These are phyloP conservation scores for Chrysolina americana DNA, from an alignment of 2,888 invertebrate genomes.

Conservation along the genomic window DNA sequence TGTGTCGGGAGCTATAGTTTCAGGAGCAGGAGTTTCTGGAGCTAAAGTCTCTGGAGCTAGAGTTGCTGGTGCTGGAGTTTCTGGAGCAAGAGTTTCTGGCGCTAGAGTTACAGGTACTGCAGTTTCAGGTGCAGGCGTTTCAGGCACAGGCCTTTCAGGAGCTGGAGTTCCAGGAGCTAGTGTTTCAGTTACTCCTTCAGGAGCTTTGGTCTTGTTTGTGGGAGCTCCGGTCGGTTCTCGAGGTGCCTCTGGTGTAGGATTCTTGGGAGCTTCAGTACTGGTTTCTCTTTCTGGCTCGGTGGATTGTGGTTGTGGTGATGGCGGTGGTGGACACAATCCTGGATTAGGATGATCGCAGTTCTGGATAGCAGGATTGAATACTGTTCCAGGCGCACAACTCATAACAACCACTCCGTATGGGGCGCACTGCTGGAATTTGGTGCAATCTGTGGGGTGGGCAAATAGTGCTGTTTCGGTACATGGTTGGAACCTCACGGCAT, in stretches of 20 bases:
- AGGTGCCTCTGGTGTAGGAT: background rate
- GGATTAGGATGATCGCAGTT: background rate
- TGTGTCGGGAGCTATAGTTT: too few relatives aligned
- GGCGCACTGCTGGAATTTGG: slow-evolving; percentile 40
- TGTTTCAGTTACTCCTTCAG: background rate
- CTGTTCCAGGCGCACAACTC: slow-evolving; percentile 42
- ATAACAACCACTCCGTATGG: slow-evolving; percentile 34
- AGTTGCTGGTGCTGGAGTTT: too few relatives aligned
- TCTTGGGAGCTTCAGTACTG: background rate
- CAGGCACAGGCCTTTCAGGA: too few relatives aligned
- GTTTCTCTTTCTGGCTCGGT: background rate
- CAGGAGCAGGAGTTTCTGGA: too few relatives aligned
- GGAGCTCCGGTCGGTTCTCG: background rate
- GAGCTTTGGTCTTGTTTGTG: background rate
- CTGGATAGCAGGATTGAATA: slow-evolving; percentile 40
- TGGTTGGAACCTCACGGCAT: background rate
- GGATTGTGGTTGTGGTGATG: too few relatives aligned
- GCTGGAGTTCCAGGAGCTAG: slow-evolving; percentile 8
- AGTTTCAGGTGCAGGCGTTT: too few relatives aligned
- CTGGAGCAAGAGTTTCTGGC: too few relatives aligned
- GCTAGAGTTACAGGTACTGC: too few relatives aligned
- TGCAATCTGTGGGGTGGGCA: slow-evolving; percentile 43
- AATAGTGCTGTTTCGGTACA: slow-evolving; percentile 22
- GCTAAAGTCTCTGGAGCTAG: too few relatives aligned
- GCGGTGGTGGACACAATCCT: slow-evolving; percentile 7